A percentile compares a stretch with the other conserved stretches of the same genome.
phyloP scores from a whole-genome alignment of 2,113 vertebrate species.

The Triplophysa siluroides region DNA sequence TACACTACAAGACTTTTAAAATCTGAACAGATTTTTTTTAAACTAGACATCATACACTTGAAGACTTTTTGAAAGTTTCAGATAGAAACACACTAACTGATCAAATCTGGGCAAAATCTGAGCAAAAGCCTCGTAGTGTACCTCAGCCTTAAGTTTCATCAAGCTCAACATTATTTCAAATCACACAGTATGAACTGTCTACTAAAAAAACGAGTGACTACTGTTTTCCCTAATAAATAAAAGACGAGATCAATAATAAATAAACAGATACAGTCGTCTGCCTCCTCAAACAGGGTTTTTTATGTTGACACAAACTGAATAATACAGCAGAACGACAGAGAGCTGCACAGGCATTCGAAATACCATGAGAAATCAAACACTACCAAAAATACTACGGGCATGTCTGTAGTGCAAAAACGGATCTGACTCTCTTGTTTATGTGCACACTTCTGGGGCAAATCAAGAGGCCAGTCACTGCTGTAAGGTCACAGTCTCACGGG shows the following conservation, averaged over 20 bases:
- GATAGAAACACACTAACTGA: too few relatives aligned
- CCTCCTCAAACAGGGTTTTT: constrained; percentile 16
- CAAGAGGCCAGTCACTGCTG: constrained; percentile 14
- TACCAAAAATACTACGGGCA: constrained; percentile 11
- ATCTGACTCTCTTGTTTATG: background rate
- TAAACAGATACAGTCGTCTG: constrained; percentile 17
- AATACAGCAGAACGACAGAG: constrained; percentile 13
- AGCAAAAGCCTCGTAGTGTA: too few relatives aligned
- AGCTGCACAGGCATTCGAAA: constrained; percentile 22
- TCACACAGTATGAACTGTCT: background rate
- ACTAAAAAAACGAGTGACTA: background rate
- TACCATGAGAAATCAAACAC: constrained; percentile 31
- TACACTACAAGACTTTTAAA: too few relatives aligned
- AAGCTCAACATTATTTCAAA: background rate
- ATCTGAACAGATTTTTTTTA: too few relatives aligned
- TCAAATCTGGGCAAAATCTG: too few relatives aligned
- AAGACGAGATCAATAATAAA: constrained; percentile 36
- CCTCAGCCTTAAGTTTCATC: background rate
- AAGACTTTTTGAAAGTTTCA: too few relatives aligned
- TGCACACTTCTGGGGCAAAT: constrained; percentile 17
- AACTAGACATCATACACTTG: too few relatives aligned
- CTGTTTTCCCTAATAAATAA: constrained; percentile 31
- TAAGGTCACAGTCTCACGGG: too few relatives aligned
- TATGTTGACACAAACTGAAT: constrained; percentile 28
- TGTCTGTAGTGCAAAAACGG: background rate